phyloP scores from a whole-genome alignment of 1,140 invertebrate genomes.

The Pinna nobilis region DNA sequence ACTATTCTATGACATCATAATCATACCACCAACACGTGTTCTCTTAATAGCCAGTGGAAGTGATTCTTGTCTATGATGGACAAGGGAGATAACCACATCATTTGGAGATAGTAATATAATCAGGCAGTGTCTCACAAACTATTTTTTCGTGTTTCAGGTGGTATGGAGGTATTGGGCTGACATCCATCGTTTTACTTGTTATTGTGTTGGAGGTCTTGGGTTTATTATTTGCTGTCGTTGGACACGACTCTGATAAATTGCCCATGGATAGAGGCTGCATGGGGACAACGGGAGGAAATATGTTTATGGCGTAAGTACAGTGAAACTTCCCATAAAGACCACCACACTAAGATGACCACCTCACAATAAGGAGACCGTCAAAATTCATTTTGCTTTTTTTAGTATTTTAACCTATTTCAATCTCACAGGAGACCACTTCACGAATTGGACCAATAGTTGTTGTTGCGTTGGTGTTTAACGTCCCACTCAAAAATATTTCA shows the following conservation, averaged over 20 bases:
- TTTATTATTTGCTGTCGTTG: conserved; percentile 88
- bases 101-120: too few species aligned
- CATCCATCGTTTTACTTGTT: conserved; percentile 78
- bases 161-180: conserved; percentile 57
- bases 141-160: conserved; percentile 45
- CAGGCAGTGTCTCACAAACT: not conserved
- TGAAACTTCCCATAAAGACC: not conserved
- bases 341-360: not conserved
- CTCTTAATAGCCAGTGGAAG: not conserved
- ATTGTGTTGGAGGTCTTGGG: conserved; percentile 82
- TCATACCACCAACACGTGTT: not conserved
- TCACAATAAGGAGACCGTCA: not conserved
- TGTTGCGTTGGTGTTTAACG: too few species aligned
- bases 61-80: too few species aligned
- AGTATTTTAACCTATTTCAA: too few species aligned
- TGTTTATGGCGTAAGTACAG: conserved; percentile 55
- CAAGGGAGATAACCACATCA: too few species aligned
- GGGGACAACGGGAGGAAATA: conserved; percentile 50
- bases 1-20: not conserved
- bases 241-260: conserved; percentile 63
- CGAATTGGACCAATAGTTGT: too few species aligned
- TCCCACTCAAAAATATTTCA: too few species aligned
- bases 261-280: conserved; percentile 48
- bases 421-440: too few species aligned
- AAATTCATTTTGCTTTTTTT: not conserved